Evolutionary conservation across 2,113 vertebrate species (phyloP).

Genomic region (Petaurus breviceps): DNA sequence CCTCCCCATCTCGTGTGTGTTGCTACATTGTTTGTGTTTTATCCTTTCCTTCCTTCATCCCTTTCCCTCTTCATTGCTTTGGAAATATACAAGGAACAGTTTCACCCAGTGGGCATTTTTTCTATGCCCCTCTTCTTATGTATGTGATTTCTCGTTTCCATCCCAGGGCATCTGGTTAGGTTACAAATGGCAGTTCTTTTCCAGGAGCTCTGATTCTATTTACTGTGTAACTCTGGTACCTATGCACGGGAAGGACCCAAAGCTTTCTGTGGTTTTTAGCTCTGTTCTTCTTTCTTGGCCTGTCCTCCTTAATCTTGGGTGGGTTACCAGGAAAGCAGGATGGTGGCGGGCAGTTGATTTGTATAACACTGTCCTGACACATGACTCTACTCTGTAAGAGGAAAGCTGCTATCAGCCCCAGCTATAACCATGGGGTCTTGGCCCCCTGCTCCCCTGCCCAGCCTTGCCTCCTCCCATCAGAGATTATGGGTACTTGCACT

Average conservation of each 20-base stretch:
- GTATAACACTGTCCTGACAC: conserved; percentile 50
- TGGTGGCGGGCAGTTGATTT: conserved; percentile 35
- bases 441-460: conserved; percentile 70
- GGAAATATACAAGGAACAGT: conserved; percentile 73
- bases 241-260: conserved; percentile 55
- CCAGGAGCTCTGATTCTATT: conserved; percentile 65
- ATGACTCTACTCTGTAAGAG: conserved; percentile 62
- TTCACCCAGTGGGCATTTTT: conserved; percentile 58
- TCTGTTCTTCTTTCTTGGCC: conserved; percentile 52
- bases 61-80: conserved; percentile 58
- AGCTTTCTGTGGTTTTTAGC: conserved; percentile 56
- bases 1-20: conserved; percentile 2
- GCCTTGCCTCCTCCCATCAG: conserved; percentile 78
- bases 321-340: conserved; percentile 63
- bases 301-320: conserved; percentile 23
- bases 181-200: conserved; percentile 49
- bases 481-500: conserved; percentile 84
- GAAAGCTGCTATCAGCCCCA: conserved; percentile 64
- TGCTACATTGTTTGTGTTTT: neutral
- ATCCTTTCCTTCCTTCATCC: neutral
- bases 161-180: conserved; percentile 24
- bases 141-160: conserved; percentile 39
- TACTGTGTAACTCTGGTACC: conserved; percentile 39
- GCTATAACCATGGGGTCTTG: conserved; percentile 63
- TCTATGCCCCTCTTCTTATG: neutral